A percentile compares a stretch with the other conserved stretches of the same genome.
phyloP scores from a whole-genome alignment of 1,140 invertebrate genomes.

The Drosophila simulans region DNA sequence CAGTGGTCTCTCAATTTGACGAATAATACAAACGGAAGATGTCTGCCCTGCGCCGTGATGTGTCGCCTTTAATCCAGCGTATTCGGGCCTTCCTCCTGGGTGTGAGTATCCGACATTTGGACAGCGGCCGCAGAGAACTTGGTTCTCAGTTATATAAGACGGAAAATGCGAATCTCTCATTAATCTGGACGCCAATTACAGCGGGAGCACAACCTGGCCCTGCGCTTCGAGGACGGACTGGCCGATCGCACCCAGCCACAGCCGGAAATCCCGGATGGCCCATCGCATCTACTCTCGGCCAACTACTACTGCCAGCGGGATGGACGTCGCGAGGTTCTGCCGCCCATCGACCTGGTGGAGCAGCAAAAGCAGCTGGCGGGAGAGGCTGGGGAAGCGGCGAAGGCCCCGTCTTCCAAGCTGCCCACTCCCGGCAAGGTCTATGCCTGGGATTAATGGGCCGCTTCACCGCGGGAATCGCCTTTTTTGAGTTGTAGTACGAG shows the following conservation, averaged over 20 bases:
- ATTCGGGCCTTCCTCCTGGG: conserved; percentile 87
- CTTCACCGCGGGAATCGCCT: background rate
- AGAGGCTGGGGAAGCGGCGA: conserved; percentile 31
- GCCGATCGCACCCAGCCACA: conserved; percentile 90
- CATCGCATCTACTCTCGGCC: conserved; percentile 88
- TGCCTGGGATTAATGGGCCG: conserved; percentile 85
- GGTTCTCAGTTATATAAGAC: conserved; percentile 63
- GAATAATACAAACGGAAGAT: conserved; percentile 17
- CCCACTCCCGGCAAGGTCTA: conserved; percentile 86
- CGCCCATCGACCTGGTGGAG: conserved; percentile 87
- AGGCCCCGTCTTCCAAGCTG: conserved; percentile 48
- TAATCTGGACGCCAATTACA: conserved; percentile 66
- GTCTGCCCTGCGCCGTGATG: conserved; percentile 85
- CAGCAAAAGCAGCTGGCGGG: conserved; percentile 58
- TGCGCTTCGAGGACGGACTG: conserved; percentile 88
- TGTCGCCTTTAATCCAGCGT: conserved; percentile 87
- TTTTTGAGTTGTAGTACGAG: conserved; percentile 38
- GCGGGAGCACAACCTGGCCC: conserved; percentile 87
- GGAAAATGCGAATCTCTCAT: background rate
- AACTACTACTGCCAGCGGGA: conserved; percentile 94
- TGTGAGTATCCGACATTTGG: conserved; percentile 79
- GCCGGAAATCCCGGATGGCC: conserved; percentile 91
- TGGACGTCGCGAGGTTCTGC: conserved; percentile 89
- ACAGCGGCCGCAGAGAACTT: background rate
- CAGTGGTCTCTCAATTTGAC: background rate